Percentiles rank a stretch among this genome's conserved stretches.
Conservation (phyloP, 2,797 vertebrate genomes). For the Lepidocolaptes lacrymiger region DNA sequence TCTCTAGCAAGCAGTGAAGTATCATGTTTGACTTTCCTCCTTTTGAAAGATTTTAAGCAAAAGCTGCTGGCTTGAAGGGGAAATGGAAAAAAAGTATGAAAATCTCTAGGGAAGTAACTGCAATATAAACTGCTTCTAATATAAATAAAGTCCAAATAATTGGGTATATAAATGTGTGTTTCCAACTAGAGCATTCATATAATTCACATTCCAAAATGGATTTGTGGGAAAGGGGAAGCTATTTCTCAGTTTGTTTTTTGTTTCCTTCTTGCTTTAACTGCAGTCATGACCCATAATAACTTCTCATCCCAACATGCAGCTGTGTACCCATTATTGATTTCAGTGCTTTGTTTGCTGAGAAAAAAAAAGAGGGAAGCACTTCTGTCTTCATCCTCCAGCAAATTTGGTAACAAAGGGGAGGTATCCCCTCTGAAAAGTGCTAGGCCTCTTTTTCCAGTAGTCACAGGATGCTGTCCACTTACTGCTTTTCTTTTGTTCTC, state of each 20-base stretch:
- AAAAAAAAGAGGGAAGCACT: background rate
- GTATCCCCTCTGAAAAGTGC: background rate
- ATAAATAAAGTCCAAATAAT: background rate
- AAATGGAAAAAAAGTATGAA: background rate
- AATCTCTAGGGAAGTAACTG: background rate
- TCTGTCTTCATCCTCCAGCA: background rate
- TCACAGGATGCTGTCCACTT: background rate
- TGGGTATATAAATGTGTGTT: background rate
- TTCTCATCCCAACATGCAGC: background rate
- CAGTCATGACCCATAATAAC: background rate
- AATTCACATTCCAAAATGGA: background rate
- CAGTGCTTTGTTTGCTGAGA: background rate
- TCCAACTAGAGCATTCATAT: background rate
- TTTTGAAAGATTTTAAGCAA: background rate
- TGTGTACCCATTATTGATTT: background rate
- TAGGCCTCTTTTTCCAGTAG: background rate
- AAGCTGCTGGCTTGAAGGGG: background rate
- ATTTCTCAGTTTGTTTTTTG: background rate
- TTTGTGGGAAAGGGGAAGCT: background rate
- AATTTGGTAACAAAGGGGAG: background rate
- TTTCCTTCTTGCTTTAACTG: background rate
- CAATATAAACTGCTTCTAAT: background rate
- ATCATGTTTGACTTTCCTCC: background rate
- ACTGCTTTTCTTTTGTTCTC: background rate
- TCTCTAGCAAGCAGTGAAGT: background rate